phyloP scores from a whole-genome alignment of 2,797 vertebrate species.

The Falco columbarius region DNA sequence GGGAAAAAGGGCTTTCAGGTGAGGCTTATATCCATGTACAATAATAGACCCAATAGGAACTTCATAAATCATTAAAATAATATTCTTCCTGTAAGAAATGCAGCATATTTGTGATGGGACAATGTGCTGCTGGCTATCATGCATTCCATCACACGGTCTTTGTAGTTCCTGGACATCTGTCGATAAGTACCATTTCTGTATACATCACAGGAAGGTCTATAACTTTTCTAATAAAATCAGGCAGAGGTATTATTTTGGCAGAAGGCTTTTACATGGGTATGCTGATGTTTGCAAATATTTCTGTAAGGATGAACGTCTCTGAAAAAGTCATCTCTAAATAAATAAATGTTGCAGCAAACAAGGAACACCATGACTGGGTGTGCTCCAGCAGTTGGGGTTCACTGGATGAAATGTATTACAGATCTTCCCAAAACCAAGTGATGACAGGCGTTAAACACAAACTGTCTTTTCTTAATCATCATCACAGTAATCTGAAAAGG shows the following conservation, averaged over 20 bases:
- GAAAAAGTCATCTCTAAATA: neutral
- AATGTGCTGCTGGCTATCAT: neutral
- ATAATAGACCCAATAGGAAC: neutral
- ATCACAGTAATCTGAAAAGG: neutral
- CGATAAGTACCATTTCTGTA: neutral
- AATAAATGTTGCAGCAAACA: neutral
- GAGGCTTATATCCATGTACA: neutral
- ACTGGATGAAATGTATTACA: neutral
- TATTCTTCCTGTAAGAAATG: neutral
- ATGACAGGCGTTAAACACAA: neutral
- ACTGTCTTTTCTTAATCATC: neutral
- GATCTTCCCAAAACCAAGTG: neutral
- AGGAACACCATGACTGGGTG: neutral
- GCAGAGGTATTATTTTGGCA: neutral
- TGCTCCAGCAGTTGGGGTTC: neutral
- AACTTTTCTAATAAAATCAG: neutral
- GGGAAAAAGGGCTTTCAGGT: neutral
- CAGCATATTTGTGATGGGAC: neutral
- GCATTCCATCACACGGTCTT: fast-evolving
- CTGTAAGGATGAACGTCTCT: neutral
- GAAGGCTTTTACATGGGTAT: neutral
- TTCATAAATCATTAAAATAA: neutral
- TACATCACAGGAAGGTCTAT: neutral
- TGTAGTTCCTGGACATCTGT: neutral
- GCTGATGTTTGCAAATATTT: neutral